Conservation (phyloP, 2,888 invertebrate species). For the Dorcus parallelipipedus region DNA sequence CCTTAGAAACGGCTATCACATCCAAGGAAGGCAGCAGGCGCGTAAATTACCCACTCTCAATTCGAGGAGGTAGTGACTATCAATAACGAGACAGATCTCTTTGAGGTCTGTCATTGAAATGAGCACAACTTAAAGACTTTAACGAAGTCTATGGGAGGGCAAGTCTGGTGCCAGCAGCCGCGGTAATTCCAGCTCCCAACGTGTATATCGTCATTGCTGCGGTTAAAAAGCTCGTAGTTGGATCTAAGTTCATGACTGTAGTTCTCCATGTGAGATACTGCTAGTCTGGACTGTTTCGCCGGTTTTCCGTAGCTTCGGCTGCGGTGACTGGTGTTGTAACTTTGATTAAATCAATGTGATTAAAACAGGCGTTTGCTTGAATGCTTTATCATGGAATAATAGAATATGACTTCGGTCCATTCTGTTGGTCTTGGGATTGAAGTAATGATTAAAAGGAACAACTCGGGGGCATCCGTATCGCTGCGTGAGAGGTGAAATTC, state of each 20-base stretch:
- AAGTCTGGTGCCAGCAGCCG: conserved; percentile 70
- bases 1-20: conserved; percentile 69
- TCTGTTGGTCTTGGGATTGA: conserved; percentile 60
- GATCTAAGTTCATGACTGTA: conserved; percentile 35
- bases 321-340: conserved; percentile 51
- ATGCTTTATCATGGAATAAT: conserved; percentile 61
- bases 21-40: conserved; percentile 71
- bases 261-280: conserved; percentile 25
- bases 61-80: conserved; percentile 64
- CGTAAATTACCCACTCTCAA: conserved; percentile 60
- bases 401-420: conserved; percentile 60
- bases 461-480: conserved; percentile 57
- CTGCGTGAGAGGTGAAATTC: conserved; percentile 52
- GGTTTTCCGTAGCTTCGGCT: conserved; percentile 9
- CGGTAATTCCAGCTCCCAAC: conserved; percentile 70
- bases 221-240: conserved; percentile 48
- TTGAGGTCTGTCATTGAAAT: conserved; percentile 58
- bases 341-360: conserved; percentile 68
- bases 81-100: conserved; percentile 63
- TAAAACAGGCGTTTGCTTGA: conserved; percentile 56
- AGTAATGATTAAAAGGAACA: conserved; percentile 56
- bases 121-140: conserved; percentile 40
- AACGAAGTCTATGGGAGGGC: conserved; percentile 57
- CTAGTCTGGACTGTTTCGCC: conserved; percentile 11
- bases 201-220: conserved; percentile 70